Percentiles rank a stretch among this genome's conserved stretches.
Evolutionary conservation across 2,888 invertebrate genomes (phyloP).

Genomic region (Aphodius granarius): DNA sequence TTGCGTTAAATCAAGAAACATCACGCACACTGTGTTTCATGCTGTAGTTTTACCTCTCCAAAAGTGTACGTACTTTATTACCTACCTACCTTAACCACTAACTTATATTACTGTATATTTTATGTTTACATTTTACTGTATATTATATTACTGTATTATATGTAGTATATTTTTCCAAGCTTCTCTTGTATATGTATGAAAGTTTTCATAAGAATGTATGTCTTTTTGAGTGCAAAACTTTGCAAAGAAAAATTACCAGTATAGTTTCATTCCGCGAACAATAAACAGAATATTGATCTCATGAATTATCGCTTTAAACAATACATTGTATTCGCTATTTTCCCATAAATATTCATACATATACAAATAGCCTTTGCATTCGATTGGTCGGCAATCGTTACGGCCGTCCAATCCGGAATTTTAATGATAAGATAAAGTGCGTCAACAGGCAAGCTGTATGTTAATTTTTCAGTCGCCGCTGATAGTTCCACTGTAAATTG

Average conservation of each 20-base stretch:
- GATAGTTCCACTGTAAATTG: neutral
- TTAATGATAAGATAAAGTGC: slow-evolving; percentile 7
- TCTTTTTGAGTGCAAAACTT: neutral
- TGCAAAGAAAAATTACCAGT: neutral
- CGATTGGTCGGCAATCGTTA: neutral
- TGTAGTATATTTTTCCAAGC: too few relatives aligned
- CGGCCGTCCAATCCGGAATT: slow-evolving; percentile 1
- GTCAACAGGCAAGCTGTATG: neutral
- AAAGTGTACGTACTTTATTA: too few relatives aligned
- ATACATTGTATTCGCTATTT: neutral
- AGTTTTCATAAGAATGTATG: too few relatives aligned
- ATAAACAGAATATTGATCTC: neutral
- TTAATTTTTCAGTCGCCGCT: neutral
- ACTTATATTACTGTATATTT: too few relatives aligned
- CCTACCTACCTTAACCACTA: too few relatives aligned
- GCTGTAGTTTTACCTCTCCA: too few relatives aligned
- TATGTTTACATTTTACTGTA: too few relatives aligned
- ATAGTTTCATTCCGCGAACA: neutral
- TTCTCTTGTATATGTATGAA: too few relatives aligned
- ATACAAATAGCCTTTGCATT: neutral
- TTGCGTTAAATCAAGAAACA: neutral
- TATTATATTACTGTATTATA: too few relatives aligned
- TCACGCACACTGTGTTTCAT: neutral
- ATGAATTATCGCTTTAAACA: slow-evolving; percentile 3
- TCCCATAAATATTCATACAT: neutral